phyloP scores from a whole-genome alignment of 92 coral and sea anemone species.

The Palythoa grandis region DNA sequence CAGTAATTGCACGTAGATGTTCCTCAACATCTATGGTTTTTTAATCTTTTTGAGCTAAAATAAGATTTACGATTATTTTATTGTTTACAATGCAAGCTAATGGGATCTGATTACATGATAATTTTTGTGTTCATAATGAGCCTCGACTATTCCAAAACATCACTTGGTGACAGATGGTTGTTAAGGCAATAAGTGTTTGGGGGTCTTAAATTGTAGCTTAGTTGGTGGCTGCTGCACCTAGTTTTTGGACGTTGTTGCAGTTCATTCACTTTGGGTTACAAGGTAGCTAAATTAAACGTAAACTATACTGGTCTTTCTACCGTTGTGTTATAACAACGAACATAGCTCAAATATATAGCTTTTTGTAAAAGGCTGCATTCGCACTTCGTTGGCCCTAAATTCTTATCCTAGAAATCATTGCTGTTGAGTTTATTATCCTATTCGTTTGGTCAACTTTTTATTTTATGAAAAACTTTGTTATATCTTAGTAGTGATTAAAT shows the following conservation, averaged over 20 bases:
- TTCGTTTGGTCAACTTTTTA: too few species aligned
- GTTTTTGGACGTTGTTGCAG: not conserved
- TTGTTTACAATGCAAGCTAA: not conserved
- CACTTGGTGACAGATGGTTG: slow-evolving; percentile 7
- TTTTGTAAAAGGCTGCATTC: not conserved
- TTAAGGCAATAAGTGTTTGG: not conserved
- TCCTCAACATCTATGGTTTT: too few species aligned
- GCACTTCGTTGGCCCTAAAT: not conserved
- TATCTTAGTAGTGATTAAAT: too few species aligned
- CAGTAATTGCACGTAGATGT: too few species aligned
- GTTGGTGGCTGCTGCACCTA: not conserved
- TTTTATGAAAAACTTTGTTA: too few species aligned
- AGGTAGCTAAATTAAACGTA: not conserved
- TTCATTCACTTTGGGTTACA: slow-evolving; percentile 12
- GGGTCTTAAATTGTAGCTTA: not conserved
- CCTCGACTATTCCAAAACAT: not conserved
- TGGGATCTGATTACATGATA: not conserved
- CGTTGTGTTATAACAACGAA: not conserved
- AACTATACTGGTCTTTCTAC: not conserved
- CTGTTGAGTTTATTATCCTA: too few species aligned
- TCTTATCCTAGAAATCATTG: not conserved
- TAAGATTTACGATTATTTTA: too few species aligned
- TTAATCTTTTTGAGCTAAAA: too few species aligned
- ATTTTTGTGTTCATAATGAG: not conserved
- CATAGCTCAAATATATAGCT: not conserved